Base-by-base conservation (phyloP, 2,888 invertebrate species). In the Perithous albicinctus region DNA sequence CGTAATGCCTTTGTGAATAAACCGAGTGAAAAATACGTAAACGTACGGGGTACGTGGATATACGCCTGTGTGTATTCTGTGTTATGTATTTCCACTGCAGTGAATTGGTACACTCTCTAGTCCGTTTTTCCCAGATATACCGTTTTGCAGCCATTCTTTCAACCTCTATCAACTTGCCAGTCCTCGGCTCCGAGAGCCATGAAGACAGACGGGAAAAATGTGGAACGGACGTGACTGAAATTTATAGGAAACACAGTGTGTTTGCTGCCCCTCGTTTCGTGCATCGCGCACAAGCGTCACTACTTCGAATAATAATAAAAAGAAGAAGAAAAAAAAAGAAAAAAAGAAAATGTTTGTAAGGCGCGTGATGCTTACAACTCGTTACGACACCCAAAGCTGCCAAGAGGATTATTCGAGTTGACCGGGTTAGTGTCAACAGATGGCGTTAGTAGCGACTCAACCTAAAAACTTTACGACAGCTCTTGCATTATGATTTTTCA, bases 21-120 rank as follows among this genome's bases (percentile, higher is more conserved):
- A 77, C 69, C 51, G 70, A 70, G 78, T 63, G 64, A 64, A 67
- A 70, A 77, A 70, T 63, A 77, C 69, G 61, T n/a, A n/a, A 41
- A 48, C 18, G 32, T 66, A 75, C 38, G 56, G 23, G 10, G 38
- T 20, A 6, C 48, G 32, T 35, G 20, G 29, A 73, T 51, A 46
- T n/a, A n/a, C n/a, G 59, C 29, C 23, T 56, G 20, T n/a, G n/a
- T n/a, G n/a, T 51, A 23, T 26, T 26, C 26, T 1, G n/a, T 59
- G 18, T 35, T 56, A 10, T 29, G 43, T 56, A 38, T 15, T 26
- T 54, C 54, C 15, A 26, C 69, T 51, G 51, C 38, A 23, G 51
- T 38, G 73, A 38, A 74, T 56, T 43, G 10, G 41, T 56, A 29
- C 18, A 54, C 32, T 46, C 20, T 51, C 18, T 26, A n/a, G 20